A percentile compares a stretch with the other conserved stretches of the same genome.
Conservation (phyloP, 2,797 vertebrate species). For the Syndactyla subalaris region DNA sequence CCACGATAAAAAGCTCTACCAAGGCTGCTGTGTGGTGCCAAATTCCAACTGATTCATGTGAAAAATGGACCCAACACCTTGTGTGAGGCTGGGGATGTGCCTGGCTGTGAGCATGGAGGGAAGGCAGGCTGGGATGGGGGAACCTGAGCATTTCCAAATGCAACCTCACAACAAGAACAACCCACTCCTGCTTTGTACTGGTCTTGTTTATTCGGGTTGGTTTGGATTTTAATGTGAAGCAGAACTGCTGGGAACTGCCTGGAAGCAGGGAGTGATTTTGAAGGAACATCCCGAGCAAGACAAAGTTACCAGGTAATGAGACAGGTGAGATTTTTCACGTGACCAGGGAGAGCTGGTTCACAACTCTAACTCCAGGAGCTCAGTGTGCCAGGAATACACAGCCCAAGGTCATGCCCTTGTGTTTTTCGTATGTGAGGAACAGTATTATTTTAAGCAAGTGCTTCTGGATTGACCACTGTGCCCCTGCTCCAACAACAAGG, state of each 20-base stretch:
- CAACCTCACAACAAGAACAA: not conserved
- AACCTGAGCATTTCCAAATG: not conserved
- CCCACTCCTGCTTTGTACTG: not conserved
- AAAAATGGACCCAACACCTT: rapidly evolving
- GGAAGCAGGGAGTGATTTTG: not conserved
- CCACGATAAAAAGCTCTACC: too few relatives aligned
- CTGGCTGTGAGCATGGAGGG: rapidly evolving
- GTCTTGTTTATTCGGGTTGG: not conserved
- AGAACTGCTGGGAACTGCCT: not conserved
- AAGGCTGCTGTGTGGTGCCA: not conserved
- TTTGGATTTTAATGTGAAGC: not conserved
- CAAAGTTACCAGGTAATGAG: not conserved
- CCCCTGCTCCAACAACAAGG: not conserved
- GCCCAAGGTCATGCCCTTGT: not conserved
- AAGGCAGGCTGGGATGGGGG: not conserved
- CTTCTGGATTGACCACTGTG: not conserved
- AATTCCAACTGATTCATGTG: not conserved
- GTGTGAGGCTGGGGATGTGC: not conserved
- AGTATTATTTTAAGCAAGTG: not conserved
- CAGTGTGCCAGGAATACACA: not conserved
- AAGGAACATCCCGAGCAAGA: not conserved
- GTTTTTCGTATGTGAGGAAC: not conserved
- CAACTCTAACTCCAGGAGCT: not conserved
- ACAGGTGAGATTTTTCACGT: not conserved
- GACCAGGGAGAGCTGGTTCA: not conserved